A percentile compares a stretch with the other conserved stretches of the same genome.
Conservation (phyloP, 2,888 invertebrate genomes). For the Drosophila austrosaltans region DNA sequence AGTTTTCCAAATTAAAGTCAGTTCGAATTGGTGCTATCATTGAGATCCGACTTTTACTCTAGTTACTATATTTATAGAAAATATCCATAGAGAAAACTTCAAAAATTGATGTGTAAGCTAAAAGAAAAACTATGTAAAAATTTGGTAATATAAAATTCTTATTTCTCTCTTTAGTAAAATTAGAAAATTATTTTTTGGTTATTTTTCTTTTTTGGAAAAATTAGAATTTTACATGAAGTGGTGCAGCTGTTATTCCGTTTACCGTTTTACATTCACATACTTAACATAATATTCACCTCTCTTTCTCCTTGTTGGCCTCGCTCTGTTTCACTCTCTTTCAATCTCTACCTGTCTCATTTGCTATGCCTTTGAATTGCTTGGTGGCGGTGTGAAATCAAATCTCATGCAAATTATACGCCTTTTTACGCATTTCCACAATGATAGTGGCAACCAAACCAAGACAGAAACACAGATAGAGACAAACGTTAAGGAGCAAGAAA, state of each 20-base stretch:
- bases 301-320: neutral
- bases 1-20: too few species aligned
- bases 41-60: too few species aligned
- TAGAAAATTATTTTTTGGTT: too few species aligned
- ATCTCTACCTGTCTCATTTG: neutral
- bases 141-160: too few species aligned
- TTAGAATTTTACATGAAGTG: neutral
- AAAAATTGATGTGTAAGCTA: too few species aligned
- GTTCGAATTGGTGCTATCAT: too few species aligned
- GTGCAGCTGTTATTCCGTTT: slow-evolving; percentile 9
- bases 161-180: neutral
- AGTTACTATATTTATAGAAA: too few species aligned
- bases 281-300: slow-evolving; percentile 2
- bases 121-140: too few species aligned
- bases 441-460: slow-evolving; percentile 26
- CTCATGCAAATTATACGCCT: slow-evolving; percentile 75
- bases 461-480: neutral
- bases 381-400: slow-evolving; percentile 67
- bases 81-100: too few species aligned
- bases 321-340: neutral
- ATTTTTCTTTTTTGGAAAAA: neutral
- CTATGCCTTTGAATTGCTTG: slow-evolving; percentile 28
- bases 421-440: slow-evolving; percentile 69
- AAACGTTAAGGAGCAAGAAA: neutral
- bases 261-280: slow-evolving; percentile 1